phyloP scores from a whole-genome alignment of 1,140 invertebrate genomes.

The Caerostris extrusa region DNA sequence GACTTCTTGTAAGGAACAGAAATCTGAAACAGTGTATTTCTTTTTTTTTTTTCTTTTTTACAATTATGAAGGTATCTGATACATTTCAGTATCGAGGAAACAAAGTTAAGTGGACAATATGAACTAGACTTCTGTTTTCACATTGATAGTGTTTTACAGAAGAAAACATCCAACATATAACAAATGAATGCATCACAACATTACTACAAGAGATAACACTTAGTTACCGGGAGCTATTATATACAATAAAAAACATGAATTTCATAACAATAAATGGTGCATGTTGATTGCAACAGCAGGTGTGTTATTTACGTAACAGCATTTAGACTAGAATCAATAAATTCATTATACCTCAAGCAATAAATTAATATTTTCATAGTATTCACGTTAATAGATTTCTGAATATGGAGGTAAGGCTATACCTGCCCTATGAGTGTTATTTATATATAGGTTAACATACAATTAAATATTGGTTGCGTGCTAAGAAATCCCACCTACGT shows the following conservation, averaged over 20 bases:
- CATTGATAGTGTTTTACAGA: constrained; percentile 38
- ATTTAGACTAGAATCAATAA: constrained; percentile 51
- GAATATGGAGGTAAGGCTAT: neutral
- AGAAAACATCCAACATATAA: constrained; percentile 10
- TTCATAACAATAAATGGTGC: constrained; percentile 45
- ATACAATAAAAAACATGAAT: constrained; percentile 40
- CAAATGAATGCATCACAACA: constrained; percentile 2
- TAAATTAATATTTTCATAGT: constrained; percentile 20
- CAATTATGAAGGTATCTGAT: neutral
- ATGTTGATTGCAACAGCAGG: constrained; percentile 24
- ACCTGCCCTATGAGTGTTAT: constrained; percentile 10
- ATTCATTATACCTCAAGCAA: constrained; percentile 10
- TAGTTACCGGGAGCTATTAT: constrained; percentile 18
- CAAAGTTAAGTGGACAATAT: constrained; percentile 3
- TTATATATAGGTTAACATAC: constrained; percentile 22
- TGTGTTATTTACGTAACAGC: constrained; percentile 26
- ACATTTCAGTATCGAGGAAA: neutral
- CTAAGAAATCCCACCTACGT: constrained; percentile 17
- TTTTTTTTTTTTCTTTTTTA: neutral
- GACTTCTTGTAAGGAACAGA: neutral
- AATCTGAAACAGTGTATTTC: neutral
- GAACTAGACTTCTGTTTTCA: constrained; percentile 12
- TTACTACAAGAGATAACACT: constrained; percentile 21
- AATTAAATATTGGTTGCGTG: constrained; percentile 14
- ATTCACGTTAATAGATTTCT: constrained; percentile 10